Base-by-base conservation (phyloP, 1,140 invertebrate species). In the Achatina immaculata region DNA sequence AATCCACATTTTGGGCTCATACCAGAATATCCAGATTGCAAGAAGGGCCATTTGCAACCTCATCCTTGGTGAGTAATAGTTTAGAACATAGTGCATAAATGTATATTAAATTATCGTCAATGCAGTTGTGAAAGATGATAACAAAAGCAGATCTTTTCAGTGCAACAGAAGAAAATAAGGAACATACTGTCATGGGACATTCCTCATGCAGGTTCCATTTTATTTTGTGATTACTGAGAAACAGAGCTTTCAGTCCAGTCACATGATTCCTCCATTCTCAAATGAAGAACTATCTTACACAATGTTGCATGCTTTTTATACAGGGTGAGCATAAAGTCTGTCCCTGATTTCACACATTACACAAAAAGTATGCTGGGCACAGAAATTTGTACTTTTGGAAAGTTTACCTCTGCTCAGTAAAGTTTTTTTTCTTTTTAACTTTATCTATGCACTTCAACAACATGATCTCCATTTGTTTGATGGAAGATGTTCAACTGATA, bases 1-100 rank as follows among this genome's bases (percentile, higher is more conserved):
- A 94, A 96, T 99, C 84, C 98, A 99, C 90, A 96, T 99, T 80
- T 92, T 99, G 65, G 99, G 99, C 55, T 98, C 98, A 83, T 99
- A 95, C 92, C 96, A 99, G 92, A 99, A 99, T 91, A 99, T 99
- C 83, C 95, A 97, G 86, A 90, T 98, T 78, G 99, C 98, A 0
- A 94, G 97, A 89, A 94, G 97, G 89, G 96, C 98, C n/a, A 95
- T 99, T 85, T 99, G 97, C 92, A 98, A 98, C 92, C 93, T 99
- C 36, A 99, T 99, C 89, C 92, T 99, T 85, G 99, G 99, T 85
- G 87, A 84, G 88, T 83, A 69, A 62, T 65, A 21, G 19, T 79
- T 48, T 21, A 31, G 21, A 58, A 6, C 0, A 55, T 45, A 66
- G 24, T 28, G 28, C 16, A 28, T 43, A n/a, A n/a, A 36, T 42